Evolutionary conservation across 2,888 invertebrate genomes (phyloP).

Genomic region (Catocala nupta): DNA sequence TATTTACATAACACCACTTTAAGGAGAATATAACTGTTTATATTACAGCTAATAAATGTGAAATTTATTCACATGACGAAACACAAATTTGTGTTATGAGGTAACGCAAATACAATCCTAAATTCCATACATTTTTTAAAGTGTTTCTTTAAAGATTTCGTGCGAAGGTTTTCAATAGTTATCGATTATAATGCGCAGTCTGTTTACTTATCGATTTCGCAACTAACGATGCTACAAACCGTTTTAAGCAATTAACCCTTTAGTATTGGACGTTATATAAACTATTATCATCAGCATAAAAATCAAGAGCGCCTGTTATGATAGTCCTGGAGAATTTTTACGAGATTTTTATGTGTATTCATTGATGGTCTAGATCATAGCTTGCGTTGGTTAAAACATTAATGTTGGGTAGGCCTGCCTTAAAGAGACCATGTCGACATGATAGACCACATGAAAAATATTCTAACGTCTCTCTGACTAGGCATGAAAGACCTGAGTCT

Average conservation of each 20-base stretch:
- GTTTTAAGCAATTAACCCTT: slow-evolving; percentile 33
- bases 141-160: neutral
- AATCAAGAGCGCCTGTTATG: slow-evolving; percentile 27
- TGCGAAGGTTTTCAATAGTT: slow-evolving; percentile 15
- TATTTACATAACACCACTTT: slow-evolving; percentile 38
- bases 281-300: slow-evolving; percentile 19
- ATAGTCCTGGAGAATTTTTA: slow-evolving; percentile 16
- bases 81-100: slow-evolving; percentile 22
- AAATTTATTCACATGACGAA: slow-evolving; percentile 34
- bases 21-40: slow-evolving; percentile 16
- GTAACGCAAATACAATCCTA: slow-evolving; percentile 16
- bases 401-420: too few relatives aligned
- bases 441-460: too few relatives aligned
- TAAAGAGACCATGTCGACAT: too few relatives aligned
- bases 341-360: too few relatives aligned
- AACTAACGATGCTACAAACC: slow-evolving; percentile 36
- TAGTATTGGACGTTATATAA: slow-evolving; percentile 23
- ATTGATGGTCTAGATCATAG: too few relatives aligned
- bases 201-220: slow-evolving; percentile 28
- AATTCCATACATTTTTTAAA: slow-evolving; percentile 21
- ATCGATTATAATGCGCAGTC: slow-evolving; percentile 22
- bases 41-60: slow-evolving; percentile 26
- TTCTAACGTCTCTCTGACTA: too few relatives aligned
- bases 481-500: too few relatives aligned
- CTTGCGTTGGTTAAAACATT: too few relatives aligned